Evolutionary conservation across 2,113 vertebrate genomes (phyloP), one percentile per base, ranked within the genome.

Genomic region (Bathybates hornii): DNA sequence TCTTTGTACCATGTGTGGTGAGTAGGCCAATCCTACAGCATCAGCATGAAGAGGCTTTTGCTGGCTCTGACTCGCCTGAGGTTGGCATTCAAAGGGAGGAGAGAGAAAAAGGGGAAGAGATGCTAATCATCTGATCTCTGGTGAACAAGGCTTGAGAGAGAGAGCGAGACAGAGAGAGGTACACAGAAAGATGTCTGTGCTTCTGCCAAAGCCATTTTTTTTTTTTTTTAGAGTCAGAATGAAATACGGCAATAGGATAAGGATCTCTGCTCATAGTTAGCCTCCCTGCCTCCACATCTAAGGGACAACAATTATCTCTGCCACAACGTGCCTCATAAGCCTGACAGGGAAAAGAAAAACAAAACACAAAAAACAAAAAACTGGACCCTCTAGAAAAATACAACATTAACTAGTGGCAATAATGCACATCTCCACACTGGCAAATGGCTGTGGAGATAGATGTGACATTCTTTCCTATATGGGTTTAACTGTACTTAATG

Each of bases 41-140:
- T 81, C 50, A 13, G 86, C 79, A 57, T 87, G 85, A 88, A 86
- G 76, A 89, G 87, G 83, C 84, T 87, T 89, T 54, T 84, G 84
- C 34, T 87, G 85, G 89, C 89, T 91, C 85, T 36, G 41, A 78
- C 63, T 63, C 24, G 84, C 73, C 57, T 27, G 81, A 34, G 76
- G 83, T 88, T 92, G 91, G 89, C 89, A 92, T 92, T 90, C 76
- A 87, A 86, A 81, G 59, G 59, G 63, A 66, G 27, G 57, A 92
- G 38, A 88, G 68, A 83, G 61, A 88, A 87, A 87, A 86, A 53
- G 80, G 63, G 32, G 53, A 91, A 63, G 76, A 87, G 87, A 92
- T 93, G 87, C 85, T 94, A 93, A 93, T 94, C 89, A 90, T 93
- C 82, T 87, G 81, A 88, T 82, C 54, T 54, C 80, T 78, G 87